phyloP scores from a whole-genome alignment of 2,113 vertebrate species.

The Channa maculata region DNA sequence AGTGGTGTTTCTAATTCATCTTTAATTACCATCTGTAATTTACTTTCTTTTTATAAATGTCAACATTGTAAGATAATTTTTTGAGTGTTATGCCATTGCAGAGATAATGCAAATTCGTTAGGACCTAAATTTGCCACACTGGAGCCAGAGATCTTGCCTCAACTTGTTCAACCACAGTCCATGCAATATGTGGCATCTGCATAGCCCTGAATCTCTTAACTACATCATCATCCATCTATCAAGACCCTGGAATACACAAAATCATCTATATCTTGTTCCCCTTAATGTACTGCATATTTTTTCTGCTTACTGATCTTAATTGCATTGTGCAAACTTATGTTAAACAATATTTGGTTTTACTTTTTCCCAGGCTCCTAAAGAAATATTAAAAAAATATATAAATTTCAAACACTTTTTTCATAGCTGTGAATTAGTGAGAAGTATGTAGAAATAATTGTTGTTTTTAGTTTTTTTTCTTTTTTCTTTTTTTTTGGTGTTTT shows the following conservation, averaged over 20 bases:
- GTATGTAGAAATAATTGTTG: background rate
- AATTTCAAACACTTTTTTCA: constrained; percentile 73
- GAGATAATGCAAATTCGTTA: constrained; percentile 61
- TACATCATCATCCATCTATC: constrained; percentile 19
- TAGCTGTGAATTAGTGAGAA: background rate
- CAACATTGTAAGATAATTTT: constrained; percentile 66
- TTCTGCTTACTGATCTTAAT: constrained; percentile 52
- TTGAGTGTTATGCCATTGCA: constrained; percentile 60
- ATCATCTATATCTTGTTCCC: constrained; percentile 46
- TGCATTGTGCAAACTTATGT: constrained; percentile 74
- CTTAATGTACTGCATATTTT: constrained; percentile 51
- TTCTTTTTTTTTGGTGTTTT: too few species aligned
- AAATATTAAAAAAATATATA: constrained; percentile 81
- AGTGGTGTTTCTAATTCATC: constrained; percentile 66
- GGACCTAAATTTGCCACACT: constrained; percentile 54
- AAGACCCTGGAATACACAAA: constrained; percentile 49
- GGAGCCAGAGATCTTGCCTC: constrained; percentile 45
- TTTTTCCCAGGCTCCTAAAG: constrained; percentile 78
- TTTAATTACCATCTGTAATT: constrained; percentile 77
- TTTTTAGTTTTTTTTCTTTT: too few species aligned
- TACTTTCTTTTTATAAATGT: constrained; percentile 75
- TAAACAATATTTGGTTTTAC: constrained; percentile 76
- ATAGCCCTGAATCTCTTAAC: constrained; percentile 14
- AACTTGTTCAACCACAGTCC: constrained; percentile 29
- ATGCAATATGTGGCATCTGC: background rate